These are phyloP conservation scores for Silvanus unidentatus DNA, from an alignment of 2,888 invertebrate species.

Conservation along the genomic window DNA sequence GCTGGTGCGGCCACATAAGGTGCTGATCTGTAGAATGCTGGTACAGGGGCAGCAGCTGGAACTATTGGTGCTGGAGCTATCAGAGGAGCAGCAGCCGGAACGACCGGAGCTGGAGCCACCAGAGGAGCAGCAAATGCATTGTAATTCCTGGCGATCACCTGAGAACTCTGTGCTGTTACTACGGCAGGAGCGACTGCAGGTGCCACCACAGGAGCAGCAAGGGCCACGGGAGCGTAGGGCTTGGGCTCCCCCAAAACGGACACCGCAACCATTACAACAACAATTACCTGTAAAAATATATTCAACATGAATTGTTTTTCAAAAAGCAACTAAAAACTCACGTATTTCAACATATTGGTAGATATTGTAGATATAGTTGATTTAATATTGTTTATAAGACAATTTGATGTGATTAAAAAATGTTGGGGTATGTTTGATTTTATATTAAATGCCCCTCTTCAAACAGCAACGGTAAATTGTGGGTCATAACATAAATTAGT, in stretches of 20 bases:
- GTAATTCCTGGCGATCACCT: constrained; percentile 57
- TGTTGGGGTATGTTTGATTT: no score
- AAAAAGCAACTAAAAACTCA: no score
- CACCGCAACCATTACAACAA: no score
- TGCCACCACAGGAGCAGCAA: constrained; percentile 27
- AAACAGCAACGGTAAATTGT: no score
- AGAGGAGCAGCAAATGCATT: constrained; percentile 51
- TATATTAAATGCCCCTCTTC: no score
- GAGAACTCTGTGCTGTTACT: constrained; percentile 61
- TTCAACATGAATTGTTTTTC: no score
- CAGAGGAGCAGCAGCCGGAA: constrained; percentile 26
- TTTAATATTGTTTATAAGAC: no score
- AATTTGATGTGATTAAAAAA: no score
- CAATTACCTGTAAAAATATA: no score
- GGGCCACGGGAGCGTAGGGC: constrained; percentile 39
- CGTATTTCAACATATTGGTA: no score
- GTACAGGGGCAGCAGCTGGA: constrained; percentile 39
- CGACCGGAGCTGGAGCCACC: constrained; percentile 22
- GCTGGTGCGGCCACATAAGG: constrained; percentile 4
- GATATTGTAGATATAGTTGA: no score
- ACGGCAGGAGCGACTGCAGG: constrained; percentile 38
- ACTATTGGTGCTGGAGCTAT: constrained; percentile 22
- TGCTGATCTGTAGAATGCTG: constrained; percentile 38
- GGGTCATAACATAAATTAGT: no score
- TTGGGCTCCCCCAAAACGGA: constrained; percentile 32